A percentile compares a stretch with the other conserved stretches of the same genome.
Evolutionary conservation across 2,888 invertebrate species (phyloP).

Genomic region (Sepiola atlantica): DNA sequence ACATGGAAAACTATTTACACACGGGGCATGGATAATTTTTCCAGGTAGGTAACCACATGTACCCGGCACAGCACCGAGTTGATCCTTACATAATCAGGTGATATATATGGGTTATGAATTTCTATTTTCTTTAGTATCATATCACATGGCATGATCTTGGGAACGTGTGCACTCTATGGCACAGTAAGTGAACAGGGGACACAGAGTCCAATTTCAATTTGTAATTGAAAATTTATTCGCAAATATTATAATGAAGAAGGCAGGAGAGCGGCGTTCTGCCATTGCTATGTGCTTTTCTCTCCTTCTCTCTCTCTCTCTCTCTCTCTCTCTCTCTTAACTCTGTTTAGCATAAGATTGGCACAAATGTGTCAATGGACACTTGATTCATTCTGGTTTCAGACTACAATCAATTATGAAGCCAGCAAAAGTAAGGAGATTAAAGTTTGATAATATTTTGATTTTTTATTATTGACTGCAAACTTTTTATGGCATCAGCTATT

Average conservation of each 20-base stretch:
- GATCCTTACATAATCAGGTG: conserved; percentile 21
- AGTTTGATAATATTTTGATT: conserved; percentile 6
- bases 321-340: neutral
- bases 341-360: conserved; percentile 18
- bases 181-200: conserved; percentile 21
- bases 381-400: neutral
- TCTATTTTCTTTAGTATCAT: conserved; percentile 32
- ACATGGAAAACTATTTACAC: conserved; percentile 32
- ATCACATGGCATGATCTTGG: conserved; percentile 19
- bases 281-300: neutral
- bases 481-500: neutral
- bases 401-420: neutral
- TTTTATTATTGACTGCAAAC: neutral
- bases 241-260: conserved; percentile 32
- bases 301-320: neutral
- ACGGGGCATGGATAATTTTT: neutral
- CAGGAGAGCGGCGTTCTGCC: neutral
- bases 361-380: neutral
- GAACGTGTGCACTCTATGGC: neutral
- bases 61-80: neutral
- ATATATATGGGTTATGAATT: conserved; percentile 32
- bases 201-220: conserved; percentile 12
- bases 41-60: conserved; percentile 32
- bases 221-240: conserved; percentile 19
- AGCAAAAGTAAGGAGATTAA: neutral